A percentile compares a stretch with the other conserved stretches of the same genome.
Conservation (phyloP, 2,113 vertebrate genomes). For the Cacatua alba region DNA sequence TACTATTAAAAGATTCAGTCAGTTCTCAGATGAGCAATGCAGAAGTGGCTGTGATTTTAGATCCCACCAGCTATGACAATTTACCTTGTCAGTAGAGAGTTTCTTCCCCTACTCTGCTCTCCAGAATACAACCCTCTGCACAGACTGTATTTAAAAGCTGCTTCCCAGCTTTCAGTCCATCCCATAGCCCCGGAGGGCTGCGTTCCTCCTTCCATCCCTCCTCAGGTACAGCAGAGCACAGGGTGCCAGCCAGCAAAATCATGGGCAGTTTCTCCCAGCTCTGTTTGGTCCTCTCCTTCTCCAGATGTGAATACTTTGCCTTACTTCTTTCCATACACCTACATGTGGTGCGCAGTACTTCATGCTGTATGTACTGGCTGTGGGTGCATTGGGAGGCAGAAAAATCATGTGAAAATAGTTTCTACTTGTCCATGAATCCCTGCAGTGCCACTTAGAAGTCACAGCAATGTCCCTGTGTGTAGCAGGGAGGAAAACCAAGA, state of each 20-base stretch:
- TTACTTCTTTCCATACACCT: not conserved
- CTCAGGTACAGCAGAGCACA: fast-evolving
- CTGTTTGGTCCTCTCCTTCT: not conserved
- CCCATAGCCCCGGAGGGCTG: not conserved
- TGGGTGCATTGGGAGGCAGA: not conserved
- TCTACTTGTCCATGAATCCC: fast-evolving
- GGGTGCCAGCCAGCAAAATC: not conserved
- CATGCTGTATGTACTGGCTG: not conserved
- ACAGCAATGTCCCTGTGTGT: fast-evolving
- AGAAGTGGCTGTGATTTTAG: slow-evolving; percentile 71
- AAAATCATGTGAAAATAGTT: not conserved
- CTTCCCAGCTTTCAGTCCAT: not conserved
- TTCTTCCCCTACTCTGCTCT: not conserved
- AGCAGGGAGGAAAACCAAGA: not conserved
- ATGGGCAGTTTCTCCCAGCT: not conserved
- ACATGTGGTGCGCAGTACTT: fast-evolving
- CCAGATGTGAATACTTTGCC: not conserved
- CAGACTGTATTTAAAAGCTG: not conserved
- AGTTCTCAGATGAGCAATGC: slow-evolving; percentile 67
- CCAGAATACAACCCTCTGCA: not conserved
- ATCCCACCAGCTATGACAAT: slow-evolving; percentile 70
- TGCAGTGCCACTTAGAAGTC: not conserved
- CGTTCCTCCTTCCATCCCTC: fast-evolving
- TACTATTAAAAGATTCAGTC: slow-evolving; percentile 43
- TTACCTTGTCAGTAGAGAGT: slow-evolving; percentile 31